Conservation (phyloP, 1,140 invertebrate genomes). For the Antheraea mylitta region DNA sequence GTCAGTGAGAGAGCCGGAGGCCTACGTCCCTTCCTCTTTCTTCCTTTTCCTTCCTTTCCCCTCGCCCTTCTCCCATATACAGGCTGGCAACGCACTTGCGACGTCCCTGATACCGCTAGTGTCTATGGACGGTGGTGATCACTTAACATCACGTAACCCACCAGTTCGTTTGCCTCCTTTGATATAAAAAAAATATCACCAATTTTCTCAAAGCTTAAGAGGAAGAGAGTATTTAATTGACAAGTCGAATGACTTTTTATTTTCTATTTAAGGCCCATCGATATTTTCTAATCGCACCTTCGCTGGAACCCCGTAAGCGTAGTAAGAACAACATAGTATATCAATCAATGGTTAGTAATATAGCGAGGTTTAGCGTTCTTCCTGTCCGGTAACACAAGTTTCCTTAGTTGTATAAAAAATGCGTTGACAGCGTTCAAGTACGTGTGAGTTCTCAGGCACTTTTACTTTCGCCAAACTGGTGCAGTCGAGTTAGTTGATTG, state of each 20-base stretch:
- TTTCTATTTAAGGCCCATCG: constrained; percentile 16
- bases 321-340: constrained; percentile 16
- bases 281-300: constrained; percentile 9
- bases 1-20: too few relatives aligned
- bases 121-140: too few relatives aligned
- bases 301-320: too few relatives aligned
- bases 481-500: constrained; percentile 41
- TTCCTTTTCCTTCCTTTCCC: too few relatives aligned
- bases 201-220: constrained; percentile 4
- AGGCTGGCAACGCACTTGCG: too few relatives aligned
- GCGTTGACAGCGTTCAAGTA: constrained; percentile 25
- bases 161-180: too few relatives aligned
- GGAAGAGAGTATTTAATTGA: too few relatives aligned
- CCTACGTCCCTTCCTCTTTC: too few relatives aligned
- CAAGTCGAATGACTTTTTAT: constrained; percentile 20
- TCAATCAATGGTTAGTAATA: constrained; percentile 14
- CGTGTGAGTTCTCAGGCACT: constrained; percentile 29
- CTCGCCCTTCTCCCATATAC: too few relatives aligned
- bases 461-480: constrained; percentile 70
- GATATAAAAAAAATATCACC: constrained; percentile 9
- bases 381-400: not conserved
- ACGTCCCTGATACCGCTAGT: too few relatives aligned
- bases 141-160: too few relatives aligned
- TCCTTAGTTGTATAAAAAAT: constrained; percentile 13
- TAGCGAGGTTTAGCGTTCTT: not conserved